phyloP scores from a whole-genome alignment of 2,797 vertebrate species.

The Menidia menidia region DNA sequence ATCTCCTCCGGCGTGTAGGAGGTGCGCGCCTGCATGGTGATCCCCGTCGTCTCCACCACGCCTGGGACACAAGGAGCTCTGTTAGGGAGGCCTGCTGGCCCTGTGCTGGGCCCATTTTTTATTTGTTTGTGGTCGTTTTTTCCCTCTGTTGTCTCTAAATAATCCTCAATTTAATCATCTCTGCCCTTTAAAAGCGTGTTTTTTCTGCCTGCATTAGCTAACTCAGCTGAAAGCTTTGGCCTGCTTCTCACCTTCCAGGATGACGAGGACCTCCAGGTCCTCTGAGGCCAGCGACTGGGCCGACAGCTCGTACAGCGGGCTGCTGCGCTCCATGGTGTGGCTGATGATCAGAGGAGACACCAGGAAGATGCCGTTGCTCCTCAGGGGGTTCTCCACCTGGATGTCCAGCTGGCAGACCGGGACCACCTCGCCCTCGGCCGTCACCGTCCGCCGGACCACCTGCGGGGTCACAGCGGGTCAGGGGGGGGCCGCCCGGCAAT shows the following conservation, averaged over 20 bases:
- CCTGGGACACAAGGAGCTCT: constrained; percentile 55
- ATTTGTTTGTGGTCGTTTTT: too few species aligned
- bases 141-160: too few species aligned
- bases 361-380: constrained; percentile 96
- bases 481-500: too few species aligned
- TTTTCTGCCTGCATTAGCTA: not conserved
- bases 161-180: not conserved
- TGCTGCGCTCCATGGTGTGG: constrained; percentile 92
- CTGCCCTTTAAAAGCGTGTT: not conserved
- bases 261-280: constrained; percentile 94
- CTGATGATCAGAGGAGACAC: constrained; percentile 95
- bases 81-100: too few species aligned
- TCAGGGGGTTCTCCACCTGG: constrained; percentile 95
- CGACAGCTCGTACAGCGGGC: constrained; percentile 94
- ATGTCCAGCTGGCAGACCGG: constrained; percentile 96
- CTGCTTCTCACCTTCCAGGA: constrained; percentile 87
- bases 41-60: constrained; percentile 97
- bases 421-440: constrained; percentile 94
- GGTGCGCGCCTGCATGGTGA: constrained; percentile 95
- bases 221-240: too few species aligned
- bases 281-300: constrained; percentile 87
- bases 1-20: constrained; percentile 97
- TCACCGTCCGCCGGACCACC: constrained; percentile 90
- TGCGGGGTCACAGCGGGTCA: constrained; percentile 57
- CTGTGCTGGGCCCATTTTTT: too few species aligned